Percentiles rank a stretch among this genome's conserved stretches.
phyloP scores from a whole-genome alignment of 2,797 vertebrate genomes.

The Amblyraja radiata region DNA sequence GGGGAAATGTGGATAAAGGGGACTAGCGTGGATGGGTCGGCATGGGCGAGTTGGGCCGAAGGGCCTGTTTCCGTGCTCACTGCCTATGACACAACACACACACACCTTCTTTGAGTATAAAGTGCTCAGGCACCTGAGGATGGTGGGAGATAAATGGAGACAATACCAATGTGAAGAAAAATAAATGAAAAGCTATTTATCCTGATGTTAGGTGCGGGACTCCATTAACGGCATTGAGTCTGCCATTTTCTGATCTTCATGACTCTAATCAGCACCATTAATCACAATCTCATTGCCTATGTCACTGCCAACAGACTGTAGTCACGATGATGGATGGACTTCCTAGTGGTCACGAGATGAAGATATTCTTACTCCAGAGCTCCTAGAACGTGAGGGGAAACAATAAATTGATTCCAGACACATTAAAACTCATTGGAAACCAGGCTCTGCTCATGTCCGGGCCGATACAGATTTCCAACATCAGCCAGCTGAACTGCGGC shows the following conservation, averaged over 20 bases:
- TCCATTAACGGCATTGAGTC: background rate
- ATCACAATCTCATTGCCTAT: constrained; percentile 11
- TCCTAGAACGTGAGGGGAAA: background rate
- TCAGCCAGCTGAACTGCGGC: background rate
- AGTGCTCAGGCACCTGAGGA: too few species aligned
- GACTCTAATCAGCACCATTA: background rate
- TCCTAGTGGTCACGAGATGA: background rate
- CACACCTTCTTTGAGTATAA: too few species aligned
- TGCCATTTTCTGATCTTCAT: constrained; percentile 9
- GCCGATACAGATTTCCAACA: background rate
- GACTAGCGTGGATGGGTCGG: too few species aligned
- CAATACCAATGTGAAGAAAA: background rate
- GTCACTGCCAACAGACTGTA: background rate
- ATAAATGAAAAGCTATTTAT: background rate
- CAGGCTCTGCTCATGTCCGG: background rate
- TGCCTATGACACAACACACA: too few species aligned
- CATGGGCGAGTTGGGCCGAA: too few species aligned
- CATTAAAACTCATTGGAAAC: background rate
- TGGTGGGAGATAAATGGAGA: background rate
- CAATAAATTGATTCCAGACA: background rate
- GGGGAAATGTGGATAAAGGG: too few species aligned
- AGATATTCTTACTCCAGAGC: background rate
- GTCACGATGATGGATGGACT: constrained; percentile 24
- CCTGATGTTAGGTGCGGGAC: background rate
- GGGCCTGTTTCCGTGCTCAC: too few species aligned